A percentile compares a stretch with the other conserved stretches of the same genome.
Evolutionary conservation across 1,140 invertebrate species (phyloP).

Genomic region (Rhagoletis zephyria): DNA sequence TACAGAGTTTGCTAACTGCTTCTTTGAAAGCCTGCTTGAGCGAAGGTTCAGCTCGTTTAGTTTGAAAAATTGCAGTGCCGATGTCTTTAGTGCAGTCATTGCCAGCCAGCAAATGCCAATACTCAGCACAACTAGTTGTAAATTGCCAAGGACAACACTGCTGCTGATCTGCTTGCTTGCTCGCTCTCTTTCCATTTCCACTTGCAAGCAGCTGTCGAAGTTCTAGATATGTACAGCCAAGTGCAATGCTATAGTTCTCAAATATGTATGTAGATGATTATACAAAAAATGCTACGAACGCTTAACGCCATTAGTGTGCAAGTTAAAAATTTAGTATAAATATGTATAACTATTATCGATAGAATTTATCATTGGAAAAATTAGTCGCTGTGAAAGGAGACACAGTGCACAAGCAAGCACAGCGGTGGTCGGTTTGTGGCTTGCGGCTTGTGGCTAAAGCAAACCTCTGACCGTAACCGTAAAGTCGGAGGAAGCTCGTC

Average conservation of each 20-base stretch:
- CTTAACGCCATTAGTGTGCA: conserved; percentile 14
- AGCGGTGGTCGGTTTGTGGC: conserved; percentile 16
- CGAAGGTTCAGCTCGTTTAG: neutral
- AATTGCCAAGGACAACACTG: neutral
- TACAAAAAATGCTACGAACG: neutral
- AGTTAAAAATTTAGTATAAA: neutral
- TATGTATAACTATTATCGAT: neutral
- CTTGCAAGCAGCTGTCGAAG: conserved; percentile 17
- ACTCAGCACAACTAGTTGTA: conserved; percentile 23
- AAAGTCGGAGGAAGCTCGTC: conserved; percentile 22
- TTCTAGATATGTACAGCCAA: neutral
- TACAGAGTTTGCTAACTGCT: neutral
- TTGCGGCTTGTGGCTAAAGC: conserved; percentile 6
- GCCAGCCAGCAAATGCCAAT: neutral
- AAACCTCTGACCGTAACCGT: neutral
- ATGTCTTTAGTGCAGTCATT: neutral
- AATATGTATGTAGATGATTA: neutral
- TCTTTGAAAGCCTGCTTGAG: neutral
- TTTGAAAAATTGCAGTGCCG: conserved; percentile 35
- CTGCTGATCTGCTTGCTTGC: neutral
- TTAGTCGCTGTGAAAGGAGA: neutral
- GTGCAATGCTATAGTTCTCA: neutral
- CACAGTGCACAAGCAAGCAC: neutral
- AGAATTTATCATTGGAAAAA: conserved; percentile 1
- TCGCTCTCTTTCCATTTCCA: neutral